Evolutionary conservation across 2,113 vertebrate genomes (phyloP).

Genomic region (Bos javanicus): DNA sequence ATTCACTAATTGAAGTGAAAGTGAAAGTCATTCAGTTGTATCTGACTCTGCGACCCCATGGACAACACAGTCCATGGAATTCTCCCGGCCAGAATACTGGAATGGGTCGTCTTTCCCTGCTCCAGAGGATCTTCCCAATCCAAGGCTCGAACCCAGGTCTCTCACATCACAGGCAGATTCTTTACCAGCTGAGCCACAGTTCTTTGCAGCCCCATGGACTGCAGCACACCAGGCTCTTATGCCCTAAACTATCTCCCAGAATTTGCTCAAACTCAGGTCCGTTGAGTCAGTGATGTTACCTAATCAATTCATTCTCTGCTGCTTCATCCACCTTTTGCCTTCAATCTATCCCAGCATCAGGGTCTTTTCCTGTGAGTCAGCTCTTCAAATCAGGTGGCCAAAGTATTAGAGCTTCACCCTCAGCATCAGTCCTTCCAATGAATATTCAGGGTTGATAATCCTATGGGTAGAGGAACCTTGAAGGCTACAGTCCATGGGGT

Average conservation of each 20-base stretch:
- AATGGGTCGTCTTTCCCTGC: not conserved
- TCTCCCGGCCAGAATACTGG: not conserved
- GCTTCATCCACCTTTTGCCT: not conserved
- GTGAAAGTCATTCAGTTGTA: not conserved
- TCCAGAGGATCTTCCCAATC: not conserved
- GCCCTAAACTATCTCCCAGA: not conserved
- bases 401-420: not conserved
- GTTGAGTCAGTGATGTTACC: not conserved
- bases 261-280: not conserved
- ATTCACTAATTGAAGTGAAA: not conserved
- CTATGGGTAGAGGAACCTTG: not conserved
- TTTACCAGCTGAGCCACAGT: not conserved
- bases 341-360: not conserved
- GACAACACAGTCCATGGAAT: not conserved
- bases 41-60: rapidly evolving
- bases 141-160: not conserved
- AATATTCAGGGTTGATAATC: not conserved
- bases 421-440: not conserved
- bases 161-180: rapidly evolving
- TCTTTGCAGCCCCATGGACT: not conserved
- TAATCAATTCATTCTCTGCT: not conserved
- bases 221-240: not conserved
- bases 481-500: not conserved
- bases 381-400: not conserved
- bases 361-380: not conserved